These are phyloP conservation scores for Varanus salvator DNA, from an alignment of 2,113 vertebrate genomes.

Conservation along the genomic window DNA sequence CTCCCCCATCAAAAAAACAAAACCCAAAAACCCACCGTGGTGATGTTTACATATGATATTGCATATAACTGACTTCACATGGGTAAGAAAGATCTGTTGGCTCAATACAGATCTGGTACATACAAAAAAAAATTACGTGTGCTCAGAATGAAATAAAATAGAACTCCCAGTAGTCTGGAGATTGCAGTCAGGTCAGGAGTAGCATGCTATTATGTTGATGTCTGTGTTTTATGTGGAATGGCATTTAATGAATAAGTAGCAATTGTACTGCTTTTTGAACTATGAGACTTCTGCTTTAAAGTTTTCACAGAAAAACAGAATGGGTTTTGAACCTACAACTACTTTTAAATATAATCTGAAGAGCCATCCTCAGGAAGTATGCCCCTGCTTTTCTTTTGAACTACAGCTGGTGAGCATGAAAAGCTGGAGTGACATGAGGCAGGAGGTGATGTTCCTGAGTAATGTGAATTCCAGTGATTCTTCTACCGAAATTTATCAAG, in stretches of 20 bases:
- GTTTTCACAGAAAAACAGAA: too few relatives aligned
- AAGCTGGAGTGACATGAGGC: conserved; percentile 95
- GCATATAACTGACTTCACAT: too few relatives aligned
- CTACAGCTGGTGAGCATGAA: conserved; percentile 87
- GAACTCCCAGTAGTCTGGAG: background rate
- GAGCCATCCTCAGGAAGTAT: background rate
- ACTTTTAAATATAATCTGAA: background rate
- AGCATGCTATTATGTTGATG: background rate
- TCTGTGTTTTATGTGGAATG: background rate
- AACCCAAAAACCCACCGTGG: background rate
- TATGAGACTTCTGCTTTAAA: background rate
- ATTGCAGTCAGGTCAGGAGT: background rate
- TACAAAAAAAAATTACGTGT: background rate
- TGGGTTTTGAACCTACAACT: background rate
- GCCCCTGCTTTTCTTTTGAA: too few relatives aligned
- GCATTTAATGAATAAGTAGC: too few relatives aligned
- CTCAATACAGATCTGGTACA: background rate
- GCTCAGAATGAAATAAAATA: background rate
- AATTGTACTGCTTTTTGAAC: background rate
- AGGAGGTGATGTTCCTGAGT: conserved; percentile 90
- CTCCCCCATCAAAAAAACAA: too few relatives aligned
- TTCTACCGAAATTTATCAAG: conserved; percentile 92
- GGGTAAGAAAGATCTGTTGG: background rate
- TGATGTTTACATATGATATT: too few relatives aligned
- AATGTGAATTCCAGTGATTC: conserved; percentile 82